Evolutionary conservation across 1,140 invertebrate genomes (phyloP), one percentile per base, ranked within the genome.

Genomic region (Formica exsecta): DNA sequence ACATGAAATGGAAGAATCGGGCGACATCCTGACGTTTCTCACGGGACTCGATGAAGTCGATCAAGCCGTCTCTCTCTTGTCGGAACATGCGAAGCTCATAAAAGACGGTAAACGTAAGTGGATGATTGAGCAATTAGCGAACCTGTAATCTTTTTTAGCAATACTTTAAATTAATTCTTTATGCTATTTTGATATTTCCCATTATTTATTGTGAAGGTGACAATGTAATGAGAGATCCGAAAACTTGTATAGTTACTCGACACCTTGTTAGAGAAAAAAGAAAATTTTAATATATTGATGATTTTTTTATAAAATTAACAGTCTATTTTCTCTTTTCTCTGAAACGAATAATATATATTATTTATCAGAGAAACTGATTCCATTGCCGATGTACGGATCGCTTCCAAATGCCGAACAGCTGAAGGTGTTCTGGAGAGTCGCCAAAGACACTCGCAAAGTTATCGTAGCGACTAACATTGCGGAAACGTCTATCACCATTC

Each of bases 381-480:
- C 98, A n/a, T 90, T 99, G 22, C 98, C 99, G 3, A 97, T 99
- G 97, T 99, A 99, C 94, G 98, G 98, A 25, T 97, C 98, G 77
- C 95, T 99, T 73, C 96, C 98, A 0, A 96, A 97, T 89, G 95
- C 96, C 59, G 98, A 98, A 87, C 98, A 99, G 94, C 92, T 99
- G 59, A 98, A 98, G 93, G 98, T 98, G 2, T 99, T 99, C 95
- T 97, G 98, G 91, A 96, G 96, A 44, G 96, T 97, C 3, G 96
- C 97, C 13, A 96, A 97, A 91, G 97, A 96, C 48, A 96, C 96
- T 0, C 96, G 99, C 48, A 99, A 99, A 95, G 97, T 99, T 41
- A 96, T 99, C 0, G 96, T 99, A 22, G 98, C 99, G 0, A 99
- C 99, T 4, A 99, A 99, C 94, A 98, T 99, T 77, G 99, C 99